Percentiles rank a stretch among this genome's conserved stretches.
Conservation (phyloP, 2,888 invertebrate species). For the Sipunculus nudus region DNA sequence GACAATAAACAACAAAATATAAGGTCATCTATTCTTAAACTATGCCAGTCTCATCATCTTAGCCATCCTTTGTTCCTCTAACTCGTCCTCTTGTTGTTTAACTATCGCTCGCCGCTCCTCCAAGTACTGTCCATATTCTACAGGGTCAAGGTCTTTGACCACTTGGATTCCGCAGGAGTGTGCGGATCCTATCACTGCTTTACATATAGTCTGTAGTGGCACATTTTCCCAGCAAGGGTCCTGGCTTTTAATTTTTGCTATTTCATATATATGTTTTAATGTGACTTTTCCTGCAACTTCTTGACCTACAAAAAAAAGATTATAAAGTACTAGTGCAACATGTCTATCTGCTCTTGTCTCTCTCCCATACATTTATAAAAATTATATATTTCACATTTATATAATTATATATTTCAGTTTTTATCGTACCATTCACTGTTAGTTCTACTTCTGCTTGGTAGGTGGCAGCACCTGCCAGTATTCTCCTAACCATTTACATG, state of each 20-base stretch:
- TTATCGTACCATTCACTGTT: too few species aligned
- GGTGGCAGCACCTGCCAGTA: too few species aligned
- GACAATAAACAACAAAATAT: too few species aligned
- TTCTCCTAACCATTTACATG: too few species aligned
- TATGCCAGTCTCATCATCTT: conserved; percentile 80
- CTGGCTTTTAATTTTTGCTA: conserved; percentile 92
- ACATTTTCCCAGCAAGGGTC: conserved; percentile 73
- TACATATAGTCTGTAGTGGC: conserved; percentile 73
- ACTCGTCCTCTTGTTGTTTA: conserved; percentile 77
- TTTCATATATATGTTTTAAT: conserved; percentile 95
- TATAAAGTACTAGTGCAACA: too few species aligned
- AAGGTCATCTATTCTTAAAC: too few species aligned
- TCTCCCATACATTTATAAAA: too few species aligned
- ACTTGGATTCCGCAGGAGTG: conserved; percentile 85
- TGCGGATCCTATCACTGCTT: conserved; percentile 80
- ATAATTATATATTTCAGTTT: too few species aligned
- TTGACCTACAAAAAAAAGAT: conserved; percentile 69
- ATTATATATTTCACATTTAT: too few species aligned
- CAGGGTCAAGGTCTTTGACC: conserved; percentile 78
- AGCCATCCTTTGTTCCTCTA: conserved; percentile 86
- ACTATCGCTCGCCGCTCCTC: conserved; percentile 77
- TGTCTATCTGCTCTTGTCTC: too few species aligned
- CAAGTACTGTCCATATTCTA: conserved; percentile 82
- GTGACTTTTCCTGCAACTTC: conserved; percentile 90
- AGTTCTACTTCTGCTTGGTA: too few species aligned